Percentiles rank a stretch among this genome's conserved stretches.
phyloP scores from a whole-genome alignment of 92 coral and sea anemone genomes.

The Siderastrea radians region DNA sequence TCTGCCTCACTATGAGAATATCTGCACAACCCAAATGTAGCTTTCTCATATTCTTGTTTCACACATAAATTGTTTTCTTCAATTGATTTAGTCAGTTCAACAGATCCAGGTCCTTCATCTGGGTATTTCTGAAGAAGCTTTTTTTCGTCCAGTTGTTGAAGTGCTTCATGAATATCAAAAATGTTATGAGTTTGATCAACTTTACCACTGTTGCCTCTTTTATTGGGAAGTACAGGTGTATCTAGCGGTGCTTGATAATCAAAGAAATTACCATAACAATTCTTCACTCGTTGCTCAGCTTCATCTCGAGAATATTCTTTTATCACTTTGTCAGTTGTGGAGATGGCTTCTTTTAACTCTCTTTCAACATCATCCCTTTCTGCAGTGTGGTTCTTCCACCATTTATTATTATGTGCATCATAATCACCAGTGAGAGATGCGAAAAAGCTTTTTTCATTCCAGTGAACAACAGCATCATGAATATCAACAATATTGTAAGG shows the following conservation, averaged over 20 bases:
- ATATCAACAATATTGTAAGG: background rate
- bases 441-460: too few species aligned
- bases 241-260: too few species aligned
- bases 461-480: background rate
- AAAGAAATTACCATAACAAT: background rate
- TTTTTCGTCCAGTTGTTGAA: background rate
- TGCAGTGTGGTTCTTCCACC: too few species aligned
- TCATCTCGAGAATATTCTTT: background rate
- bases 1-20: background rate
- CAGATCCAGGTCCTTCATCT: constrained; percentile 9
- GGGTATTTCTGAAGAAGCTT: background rate
- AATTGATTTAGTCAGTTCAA: background rate
- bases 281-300: background rate
- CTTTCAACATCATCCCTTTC: background rate
- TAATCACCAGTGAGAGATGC: background rate
- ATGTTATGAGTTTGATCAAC: too few species aligned
- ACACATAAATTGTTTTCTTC: background rate
- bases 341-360: too few species aligned
- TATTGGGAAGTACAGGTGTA: background rate
- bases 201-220: too few species aligned
- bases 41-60: background rate
- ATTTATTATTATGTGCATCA: too few species aligned
- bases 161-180: background rate
- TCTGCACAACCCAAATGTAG: background rate
- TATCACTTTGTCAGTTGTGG: too few species aligned